Conservation (phyloP, 2,113 vertebrate species). For the Silurus glanis region DNA sequence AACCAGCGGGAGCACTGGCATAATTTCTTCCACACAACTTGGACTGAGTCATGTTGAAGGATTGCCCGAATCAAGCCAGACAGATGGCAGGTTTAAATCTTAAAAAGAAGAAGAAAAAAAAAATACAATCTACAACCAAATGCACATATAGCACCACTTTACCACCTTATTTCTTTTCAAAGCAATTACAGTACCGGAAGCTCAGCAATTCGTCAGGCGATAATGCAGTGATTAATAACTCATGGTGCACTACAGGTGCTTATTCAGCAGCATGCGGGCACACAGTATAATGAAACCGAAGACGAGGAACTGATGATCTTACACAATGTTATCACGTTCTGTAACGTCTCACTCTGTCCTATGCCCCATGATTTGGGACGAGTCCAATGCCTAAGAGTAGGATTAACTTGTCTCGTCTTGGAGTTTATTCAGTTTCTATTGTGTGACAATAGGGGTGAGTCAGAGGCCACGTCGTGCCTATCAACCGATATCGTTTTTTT, state of each 20-base stretch:
- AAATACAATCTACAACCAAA: background rate
- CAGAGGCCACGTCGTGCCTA: background rate
- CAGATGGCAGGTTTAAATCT: background rate
- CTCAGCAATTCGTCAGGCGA: slow-evolving; percentile 1
- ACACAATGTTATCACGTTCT: background rate
- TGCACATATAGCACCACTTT: background rate
- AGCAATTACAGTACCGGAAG: slow-evolving; percentile 11
- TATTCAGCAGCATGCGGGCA: slow-evolving; percentile 24
- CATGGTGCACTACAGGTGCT: slow-evolving; percentile 13
- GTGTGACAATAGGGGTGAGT: slow-evolving; percentile 5
- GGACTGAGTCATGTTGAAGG: slow-evolving; percentile 3
- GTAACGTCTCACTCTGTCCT: background rate
- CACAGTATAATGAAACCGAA: slow-evolving; percentile 4
- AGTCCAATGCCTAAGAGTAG: background rate
- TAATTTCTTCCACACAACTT: background rate
- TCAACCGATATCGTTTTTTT: slow-evolving; percentile 23
- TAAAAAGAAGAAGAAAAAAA: background rate
- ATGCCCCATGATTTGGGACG: background rate
- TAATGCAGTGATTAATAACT: slow-evolving; percentile 34
- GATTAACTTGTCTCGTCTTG: background rate
- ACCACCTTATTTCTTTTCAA: background rate
- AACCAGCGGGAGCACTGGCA: background rate
- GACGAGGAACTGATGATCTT: slow-evolving; percentile 3
- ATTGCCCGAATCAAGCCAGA: background rate
- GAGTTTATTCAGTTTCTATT: slow-evolving; percentile 22